A percentile compares a stretch with the other conserved stretches of the same genome.
Evolutionary conservation across 2,797 vertebrate species (phyloP).

Genomic region (Diplodus sargus): DNA sequence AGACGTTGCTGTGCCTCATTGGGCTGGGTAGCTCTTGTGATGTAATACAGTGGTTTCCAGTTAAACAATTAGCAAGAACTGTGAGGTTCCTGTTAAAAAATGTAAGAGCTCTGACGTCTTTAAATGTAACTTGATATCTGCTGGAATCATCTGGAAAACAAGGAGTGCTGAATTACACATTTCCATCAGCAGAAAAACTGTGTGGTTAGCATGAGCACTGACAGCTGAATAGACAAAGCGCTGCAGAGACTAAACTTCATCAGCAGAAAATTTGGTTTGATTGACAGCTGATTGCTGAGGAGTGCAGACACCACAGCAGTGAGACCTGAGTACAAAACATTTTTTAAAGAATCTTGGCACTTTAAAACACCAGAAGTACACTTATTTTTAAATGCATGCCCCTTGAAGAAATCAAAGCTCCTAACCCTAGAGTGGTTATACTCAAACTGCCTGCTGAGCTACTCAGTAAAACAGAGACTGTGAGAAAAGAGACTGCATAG

Average conservation of each 20-base stretch:
- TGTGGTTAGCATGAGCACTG: conserved; percentile 18
- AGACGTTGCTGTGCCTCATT: background rate
- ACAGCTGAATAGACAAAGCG: conserved; percentile 28
- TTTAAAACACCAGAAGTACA: background rate
- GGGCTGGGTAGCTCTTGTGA: background rate
- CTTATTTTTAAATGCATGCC: background rate
- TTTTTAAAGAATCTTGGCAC: background rate
- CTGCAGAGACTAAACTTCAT: conserved; percentile 24
- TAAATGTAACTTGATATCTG: background rate
- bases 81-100: background rate
- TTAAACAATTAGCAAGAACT: background rate
- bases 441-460: conserved; percentile 13
- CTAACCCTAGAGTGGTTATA: background rate
- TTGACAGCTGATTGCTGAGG: conserved; percentile 27
- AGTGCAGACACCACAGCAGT: conserved; percentile 7
- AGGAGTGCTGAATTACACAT: background rate
- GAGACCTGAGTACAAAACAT: background rate
- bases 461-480: background rate
- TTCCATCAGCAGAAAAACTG: background rate
- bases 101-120: background rate
- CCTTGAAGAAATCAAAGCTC: conserved; percentile 16
- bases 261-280: conserved; percentile 33
- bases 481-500: conserved; percentile 1
- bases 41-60: background rate
- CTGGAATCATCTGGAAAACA: conserved; percentile 22